phyloP scores from a whole-genome alignment of 1,140 invertebrate species.

The Heliconius congener region DNA sequence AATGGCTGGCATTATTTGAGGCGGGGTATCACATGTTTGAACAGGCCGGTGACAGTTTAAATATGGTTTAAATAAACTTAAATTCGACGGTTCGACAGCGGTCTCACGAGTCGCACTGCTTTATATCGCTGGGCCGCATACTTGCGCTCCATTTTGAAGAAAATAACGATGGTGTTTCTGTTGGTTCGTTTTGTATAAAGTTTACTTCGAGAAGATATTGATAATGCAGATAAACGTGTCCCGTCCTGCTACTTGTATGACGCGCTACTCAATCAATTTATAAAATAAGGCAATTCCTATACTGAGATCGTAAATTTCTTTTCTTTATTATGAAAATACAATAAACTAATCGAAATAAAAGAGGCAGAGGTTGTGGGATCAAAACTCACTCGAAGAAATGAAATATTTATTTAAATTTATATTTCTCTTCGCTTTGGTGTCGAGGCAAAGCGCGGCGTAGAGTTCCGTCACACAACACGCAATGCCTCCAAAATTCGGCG shows the following conservation, averaged over 20 bases:
- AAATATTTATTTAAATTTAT: too few relatives aligned
- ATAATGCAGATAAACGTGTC: constrained; percentile 40
- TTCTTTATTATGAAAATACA: background rate
- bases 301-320: background rate
- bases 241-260: background rate
- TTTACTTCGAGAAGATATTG: constrained; percentile 41
- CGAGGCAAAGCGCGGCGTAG: too few relatives aligned
- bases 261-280: constrained; percentile 19
- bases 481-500: too few relatives aligned
- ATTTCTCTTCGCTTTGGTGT: too few relatives aligned
- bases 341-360: background rate
- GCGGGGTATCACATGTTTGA: constrained; percentile 55
- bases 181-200: constrained; percentile 49
- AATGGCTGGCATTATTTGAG: constrained; percentile 56
- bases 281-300: constrained; percentile 12
- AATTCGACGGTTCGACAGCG: constrained; percentile 60
- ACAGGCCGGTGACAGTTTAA: constrained; percentile 59
- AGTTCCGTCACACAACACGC: too few relatives aligned
- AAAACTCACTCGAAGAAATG: too few relatives aligned
- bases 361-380: too few relatives aligned
- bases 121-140: constrained; percentile 59
- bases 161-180: constrained; percentile 48
- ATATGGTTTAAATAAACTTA: constrained; percentile 65
- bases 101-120: constrained; percentile 58
- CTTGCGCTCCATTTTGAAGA: constrained; percentile 53